A percentile compares a stretch with the other conserved stretches of the same genome.
These are phyloP conservation scores for Xenotilapia leptura DNA, from an alignment of 2,113 vertebrate genomes.

Conservation along the genomic window DNA sequence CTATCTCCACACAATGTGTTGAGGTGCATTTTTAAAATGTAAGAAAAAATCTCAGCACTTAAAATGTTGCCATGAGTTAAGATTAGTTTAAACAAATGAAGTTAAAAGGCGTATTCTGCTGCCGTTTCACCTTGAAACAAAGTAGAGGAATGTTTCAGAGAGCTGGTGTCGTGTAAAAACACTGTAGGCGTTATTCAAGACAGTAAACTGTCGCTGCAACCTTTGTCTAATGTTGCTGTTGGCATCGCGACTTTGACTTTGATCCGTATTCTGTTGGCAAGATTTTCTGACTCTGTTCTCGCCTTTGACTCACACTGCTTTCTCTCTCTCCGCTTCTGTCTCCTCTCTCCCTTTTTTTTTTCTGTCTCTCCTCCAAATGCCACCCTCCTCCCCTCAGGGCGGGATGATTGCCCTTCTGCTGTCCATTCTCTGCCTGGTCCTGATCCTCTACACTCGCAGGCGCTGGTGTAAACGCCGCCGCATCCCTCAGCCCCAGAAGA, in stretches of 20 bases:
- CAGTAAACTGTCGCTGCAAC: constrained; percentile 4
- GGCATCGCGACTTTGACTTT: constrained; percentile 16
- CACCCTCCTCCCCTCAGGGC: constrained; percentile 71
- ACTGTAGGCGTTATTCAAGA: background rate
- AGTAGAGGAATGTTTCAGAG: background rate
- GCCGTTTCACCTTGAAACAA: background rate
- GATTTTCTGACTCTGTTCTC: constrained; percentile 5
- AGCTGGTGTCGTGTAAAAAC: background rate
- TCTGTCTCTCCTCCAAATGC: constrained; percentile 12
- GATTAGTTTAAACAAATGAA: background rate
- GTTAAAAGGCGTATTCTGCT: background rate
- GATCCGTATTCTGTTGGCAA: constrained; percentile 32
- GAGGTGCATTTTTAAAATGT: background rate
- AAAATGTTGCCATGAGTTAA: background rate
- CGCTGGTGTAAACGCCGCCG: constrained; percentile 97
- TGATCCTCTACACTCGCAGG: constrained; percentile 94
- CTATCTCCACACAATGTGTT: background rate
- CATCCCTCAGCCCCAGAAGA: constrained; percentile 97
- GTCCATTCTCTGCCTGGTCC: constrained; percentile 92
- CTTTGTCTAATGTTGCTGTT: constrained; percentile 4
- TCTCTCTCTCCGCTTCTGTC: background rate
- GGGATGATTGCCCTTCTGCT: constrained; percentile 97
- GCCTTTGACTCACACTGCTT: background rate
- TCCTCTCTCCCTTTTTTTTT: background rate
- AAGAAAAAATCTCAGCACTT: background rate